Evolutionary conservation across 2,113 vertebrate species (phyloP).

Genomic region (Hydrolagus affinis): DNA sequence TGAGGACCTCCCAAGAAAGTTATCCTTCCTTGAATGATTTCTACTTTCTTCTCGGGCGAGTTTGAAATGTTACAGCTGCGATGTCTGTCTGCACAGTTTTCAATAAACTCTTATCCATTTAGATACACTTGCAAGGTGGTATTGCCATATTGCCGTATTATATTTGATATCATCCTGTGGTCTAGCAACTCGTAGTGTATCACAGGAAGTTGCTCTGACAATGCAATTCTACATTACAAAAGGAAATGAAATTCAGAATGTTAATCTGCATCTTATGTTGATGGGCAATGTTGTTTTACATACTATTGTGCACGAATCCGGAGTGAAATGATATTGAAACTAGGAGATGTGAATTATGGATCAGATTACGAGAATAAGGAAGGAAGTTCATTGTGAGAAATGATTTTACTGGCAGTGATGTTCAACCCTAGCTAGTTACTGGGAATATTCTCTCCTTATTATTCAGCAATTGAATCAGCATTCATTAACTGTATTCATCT

Average conservation of each 20-base stretch:
- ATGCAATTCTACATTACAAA: no score
- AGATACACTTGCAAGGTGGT: no score
- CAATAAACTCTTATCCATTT: no score
- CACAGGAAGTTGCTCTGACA: neutral
- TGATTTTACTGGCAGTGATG: neutral
- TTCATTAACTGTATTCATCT: neutral
- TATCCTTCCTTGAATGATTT: no score
- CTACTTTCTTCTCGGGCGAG: no score
- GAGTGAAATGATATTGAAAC: slow-evolving; percentile 15
- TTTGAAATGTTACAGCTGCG: no score
- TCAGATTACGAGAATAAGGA: slow-evolving; percentile 15
- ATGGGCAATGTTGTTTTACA: neutral
- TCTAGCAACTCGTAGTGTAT: neutral
- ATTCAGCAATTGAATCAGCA: neutral
- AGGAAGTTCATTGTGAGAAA: neutral
- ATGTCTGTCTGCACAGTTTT: no score
- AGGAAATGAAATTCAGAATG: slow-evolving; percentile 6
- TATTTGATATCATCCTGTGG: neutral
- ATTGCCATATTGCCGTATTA: neutral
- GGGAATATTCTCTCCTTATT: neutral
- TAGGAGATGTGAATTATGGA: neutral
- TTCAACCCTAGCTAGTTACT: neutral
- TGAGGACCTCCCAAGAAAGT: no score
- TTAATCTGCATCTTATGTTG: neutral
- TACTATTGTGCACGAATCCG: neutral